phyloP scores from a whole-genome alignment of 2,113 vertebrate genomes.

The Lophura nycthemera region DNA sequence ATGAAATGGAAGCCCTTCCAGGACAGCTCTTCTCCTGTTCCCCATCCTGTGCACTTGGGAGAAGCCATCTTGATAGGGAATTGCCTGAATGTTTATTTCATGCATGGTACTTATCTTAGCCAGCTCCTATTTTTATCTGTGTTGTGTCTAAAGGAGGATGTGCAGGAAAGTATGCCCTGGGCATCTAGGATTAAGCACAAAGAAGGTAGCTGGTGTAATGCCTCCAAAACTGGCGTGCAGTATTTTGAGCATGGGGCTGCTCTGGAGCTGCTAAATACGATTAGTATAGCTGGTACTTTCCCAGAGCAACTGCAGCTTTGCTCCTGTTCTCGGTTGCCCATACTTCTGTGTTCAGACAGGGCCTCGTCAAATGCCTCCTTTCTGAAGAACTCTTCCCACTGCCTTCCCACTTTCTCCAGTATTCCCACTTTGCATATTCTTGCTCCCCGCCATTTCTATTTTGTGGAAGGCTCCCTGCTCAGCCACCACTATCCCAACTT shows the following conservation, averaged over 20 bases:
- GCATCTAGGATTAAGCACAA: background rate
- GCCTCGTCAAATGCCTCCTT: constrained; percentile 26
- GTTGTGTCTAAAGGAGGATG: background rate
- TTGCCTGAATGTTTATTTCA: background rate
- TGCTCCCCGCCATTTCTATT: constrained; percentile 26
- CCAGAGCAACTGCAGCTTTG: background rate
- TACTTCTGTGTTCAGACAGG: background rate
- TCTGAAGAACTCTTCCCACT: constrained; percentile 18
- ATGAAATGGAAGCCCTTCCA: background rate
- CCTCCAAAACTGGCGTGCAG: background rate
- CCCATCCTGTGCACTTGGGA: background rate
- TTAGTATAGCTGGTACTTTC: background rate
- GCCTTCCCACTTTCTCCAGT: background rate
- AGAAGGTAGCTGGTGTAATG: background rate
- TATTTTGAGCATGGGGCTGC: background rate
- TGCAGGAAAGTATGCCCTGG: background rate
- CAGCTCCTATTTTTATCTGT: background rate
- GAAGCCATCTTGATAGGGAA: background rate
- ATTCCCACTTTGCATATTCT: background rate
- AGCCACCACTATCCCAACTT: background rate
- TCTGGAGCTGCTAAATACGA: background rate
- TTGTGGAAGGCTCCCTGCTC: background rate
- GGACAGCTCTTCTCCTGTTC: fast-evolving
- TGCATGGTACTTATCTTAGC: background rate
- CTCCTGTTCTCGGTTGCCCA: fast-evolving